Percentiles rank a stretch among this genome's conserved stretches.
Conservation (phyloP, 2,888 invertebrate genomes). For the Nomada fabriciana region DNA sequence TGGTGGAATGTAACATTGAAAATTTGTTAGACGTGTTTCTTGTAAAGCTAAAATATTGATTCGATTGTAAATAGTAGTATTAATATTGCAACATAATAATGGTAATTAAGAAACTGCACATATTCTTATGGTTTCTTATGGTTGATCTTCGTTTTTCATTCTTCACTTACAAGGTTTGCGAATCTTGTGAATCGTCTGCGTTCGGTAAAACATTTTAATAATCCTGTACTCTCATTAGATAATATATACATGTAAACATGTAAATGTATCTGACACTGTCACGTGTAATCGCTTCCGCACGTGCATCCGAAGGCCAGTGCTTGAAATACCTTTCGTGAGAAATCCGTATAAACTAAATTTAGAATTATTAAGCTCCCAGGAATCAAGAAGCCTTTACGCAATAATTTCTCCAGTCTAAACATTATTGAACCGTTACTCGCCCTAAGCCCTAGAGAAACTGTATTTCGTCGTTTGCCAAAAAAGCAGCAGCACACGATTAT, state of each 20-base stretch:
- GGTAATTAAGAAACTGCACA: too few relatives aligned
- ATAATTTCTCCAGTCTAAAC: neutral
- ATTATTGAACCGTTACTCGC: neutral
- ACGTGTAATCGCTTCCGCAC: conserved; percentile 19
- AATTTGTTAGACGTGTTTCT: too few relatives aligned
- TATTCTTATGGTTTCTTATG: too few relatives aligned
- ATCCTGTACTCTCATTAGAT: neutral
- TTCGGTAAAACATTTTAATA: neutral
- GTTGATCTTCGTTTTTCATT: too few relatives aligned
- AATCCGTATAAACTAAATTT: conserved; percentile 13
- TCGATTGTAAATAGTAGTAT: too few relatives aligned
- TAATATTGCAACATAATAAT: too few relatives aligned
- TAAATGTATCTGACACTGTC: neutral
- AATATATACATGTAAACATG: too few relatives aligned
- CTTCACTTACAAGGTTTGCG: too few relatives aligned
- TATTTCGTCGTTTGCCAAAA: neutral
- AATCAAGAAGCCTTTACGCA: neutral
- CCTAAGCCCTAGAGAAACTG: neutral
- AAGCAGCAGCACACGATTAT: accelerated
- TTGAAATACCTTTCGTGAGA: neutral
- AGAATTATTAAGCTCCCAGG: neutral
- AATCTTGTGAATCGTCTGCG: neutral
- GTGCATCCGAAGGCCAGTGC: conserved; percentile 2
- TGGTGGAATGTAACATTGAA: too few relatives aligned
- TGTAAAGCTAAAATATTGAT: too few relatives aligned